Evolutionary conservation across 2,797 vertebrate species (phyloP), one percentile per base, ranked within the genome.

Genomic region (Prunella strophiata): DNA sequence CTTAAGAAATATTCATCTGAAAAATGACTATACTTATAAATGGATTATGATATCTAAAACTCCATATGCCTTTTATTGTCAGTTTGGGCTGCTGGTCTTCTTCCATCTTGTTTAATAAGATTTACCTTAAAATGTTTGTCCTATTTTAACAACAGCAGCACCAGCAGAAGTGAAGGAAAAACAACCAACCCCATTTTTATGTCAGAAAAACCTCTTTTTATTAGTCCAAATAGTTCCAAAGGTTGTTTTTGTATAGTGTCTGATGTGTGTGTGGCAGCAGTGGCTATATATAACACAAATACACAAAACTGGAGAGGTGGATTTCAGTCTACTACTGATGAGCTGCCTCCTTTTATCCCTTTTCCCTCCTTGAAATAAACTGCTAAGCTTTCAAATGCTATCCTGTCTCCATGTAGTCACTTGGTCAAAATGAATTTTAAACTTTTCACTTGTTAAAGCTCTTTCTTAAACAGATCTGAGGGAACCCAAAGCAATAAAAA

Each of bases 31-130:
- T 91, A 80, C 40, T 66, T 96, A 74, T 86, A 95, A 96, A 82
- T 86, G 86, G 93, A 92, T 95, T 96, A 70, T 57, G 59, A 11
- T 91, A 96, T 97, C 93, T 94, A 66, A 91, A 94, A 92, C 32
- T 59, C 54, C 70, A 71, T n/a, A 88, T 57, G 40, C 5, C 18
- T 78, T 94, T 95, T 94, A 71, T 88, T 82, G 58, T 88, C 84
- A 75, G 16, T 59, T 58, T 45, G 50, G 67, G 22, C 47, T 85
- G 58, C 72, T 94, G 17, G 2, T 61, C 43, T 66, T 68, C 78
- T 83, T 70, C 82, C 65, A 54, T 83, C 67, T 63, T 68, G 54
- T 91, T 74, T 96, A 88, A 81, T 79, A 78, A 66, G 92, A 73
- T 91, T 94, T 89, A 63, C 47, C 18, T 76, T 84, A 78, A 67